Percentiles rank a stretch among this genome's conserved stretches.
phyloP scores from a whole-genome alignment of 2,888 invertebrate species.

The Cecidostiba fungosa region DNA sequence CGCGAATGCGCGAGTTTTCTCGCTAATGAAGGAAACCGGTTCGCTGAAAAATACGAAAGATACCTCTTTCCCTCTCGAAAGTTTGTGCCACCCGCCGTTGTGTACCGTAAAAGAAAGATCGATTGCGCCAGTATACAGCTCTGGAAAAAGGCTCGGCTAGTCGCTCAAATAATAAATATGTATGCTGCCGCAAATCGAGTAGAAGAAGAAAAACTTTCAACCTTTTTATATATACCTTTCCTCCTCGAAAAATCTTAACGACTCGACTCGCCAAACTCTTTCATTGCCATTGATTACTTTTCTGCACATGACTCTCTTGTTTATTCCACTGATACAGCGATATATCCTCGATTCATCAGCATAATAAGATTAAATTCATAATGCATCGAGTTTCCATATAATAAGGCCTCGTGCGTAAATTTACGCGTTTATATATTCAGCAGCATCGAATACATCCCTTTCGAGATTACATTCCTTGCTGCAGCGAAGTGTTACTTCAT shows the following conservation, averaged over 20 bases:
- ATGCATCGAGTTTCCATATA: too few species aligned
- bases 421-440: too few species aligned
- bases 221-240: neutral
- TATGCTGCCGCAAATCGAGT: too few species aligned
- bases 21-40: constrained; percentile 62
- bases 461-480: constrained; percentile 8
- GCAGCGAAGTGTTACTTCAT: constrained; percentile 51
- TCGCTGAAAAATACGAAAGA: constrained; percentile 56
- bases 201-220: constrained; percentile 46
- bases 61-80: constrained; percentile 28
- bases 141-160: constrained; percentile 28
- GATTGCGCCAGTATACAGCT: constrained; percentile 24
- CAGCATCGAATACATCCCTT: constrained; percentile 27
- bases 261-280: constrained; percentile 39
- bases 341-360: neutral
- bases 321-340: neutral
- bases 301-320: neutral
- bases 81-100: constrained; percentile 41
- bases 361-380: neutral
- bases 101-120: constrained; percentile 51
- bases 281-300: constrained; percentile 37
- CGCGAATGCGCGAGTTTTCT: constrained; percentile 60
- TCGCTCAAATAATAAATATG: constrained; percentile 61
- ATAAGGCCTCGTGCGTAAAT: too few species aligned
- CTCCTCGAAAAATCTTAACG: constrained; percentile 34